Conservation (phyloP, 1,140 invertebrate genomes). For the Trichonephila inaurata region DNA sequence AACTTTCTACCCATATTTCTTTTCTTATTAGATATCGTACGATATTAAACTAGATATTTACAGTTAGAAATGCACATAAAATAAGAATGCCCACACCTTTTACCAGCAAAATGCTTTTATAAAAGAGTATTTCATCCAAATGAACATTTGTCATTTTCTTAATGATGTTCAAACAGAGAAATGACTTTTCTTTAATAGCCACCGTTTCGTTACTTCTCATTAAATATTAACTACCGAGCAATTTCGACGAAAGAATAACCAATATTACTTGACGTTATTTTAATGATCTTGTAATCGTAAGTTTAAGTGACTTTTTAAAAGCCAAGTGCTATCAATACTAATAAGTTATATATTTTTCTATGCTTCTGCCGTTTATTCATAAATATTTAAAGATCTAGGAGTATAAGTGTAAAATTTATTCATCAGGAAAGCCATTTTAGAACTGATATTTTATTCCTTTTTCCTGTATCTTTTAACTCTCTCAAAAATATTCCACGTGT, state of each 20-base stretch:
- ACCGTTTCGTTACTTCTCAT: constrained; percentile 27
- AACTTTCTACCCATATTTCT: background rate
- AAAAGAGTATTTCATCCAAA: background rate
- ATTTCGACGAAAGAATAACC: background rate
- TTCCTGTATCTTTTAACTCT: background rate
- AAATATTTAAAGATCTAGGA: background rate
- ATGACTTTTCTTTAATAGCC: background rate
- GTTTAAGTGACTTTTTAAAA: constrained; percentile 50
- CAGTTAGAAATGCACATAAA: background rate
- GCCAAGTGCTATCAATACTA: constrained; percentile 4
- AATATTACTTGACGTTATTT: constrained; percentile 38
- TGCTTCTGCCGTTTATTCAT: background rate
- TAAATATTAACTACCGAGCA: constrained; percentile 19
- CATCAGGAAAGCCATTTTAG: background rate
- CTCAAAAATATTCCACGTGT: background rate
- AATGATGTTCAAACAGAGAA: background rate
- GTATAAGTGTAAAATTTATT: constrained; percentile 10
- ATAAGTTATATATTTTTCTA: constrained; percentile 17
- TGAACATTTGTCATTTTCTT: background rate
- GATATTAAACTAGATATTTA: background rate
- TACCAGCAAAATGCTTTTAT: background rate
- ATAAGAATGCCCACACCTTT: background rate
- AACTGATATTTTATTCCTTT: background rate
- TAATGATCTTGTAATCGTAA: constrained; percentile 37
- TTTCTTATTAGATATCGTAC: background rate